Evolutionary conservation across 2,113 vertebrate genomes (phyloP), one percentile per base, ranked within the genome.

Genomic region (Micronisus gabar): DNA sequence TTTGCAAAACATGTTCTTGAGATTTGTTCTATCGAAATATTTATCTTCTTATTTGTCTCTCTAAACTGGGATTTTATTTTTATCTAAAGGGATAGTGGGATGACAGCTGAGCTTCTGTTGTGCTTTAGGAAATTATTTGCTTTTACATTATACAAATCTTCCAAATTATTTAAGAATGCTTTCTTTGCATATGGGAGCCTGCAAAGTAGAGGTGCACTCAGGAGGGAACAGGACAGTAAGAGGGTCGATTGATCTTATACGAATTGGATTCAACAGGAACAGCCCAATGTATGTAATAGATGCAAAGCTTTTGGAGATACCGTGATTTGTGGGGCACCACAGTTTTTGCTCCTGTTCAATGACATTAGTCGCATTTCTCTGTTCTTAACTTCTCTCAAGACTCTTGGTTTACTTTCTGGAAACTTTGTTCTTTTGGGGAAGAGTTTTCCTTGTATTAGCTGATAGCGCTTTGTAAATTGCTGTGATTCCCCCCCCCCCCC

Each of bases 161-260:
- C 55, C 36, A 23, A n/a, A 9, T 80, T n/a, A 45, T 34, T n/a
- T 29, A 85, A 36, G 22, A 52, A 19, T 38, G 6, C 6, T 7
- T 16, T 13, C 59, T 82, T 55, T 1, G 1, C 27, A 7, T 52
- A 4, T 25, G 29, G 41, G 63, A 81, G 21, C 10, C 18, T 23
- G 21, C 19, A 27, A 58, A 61, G 13, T 14, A 34, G 34, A 56
- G 26, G 9, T 50, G 16, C 14, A 6, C 41, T n/a, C 17, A 3
- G 67, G n/a, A 61, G 17, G 23, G n/a, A 67, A 32, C 0, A 3
- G 27, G n/a, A 32, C 8, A 29, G n/a, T 66, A 43, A 38, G n/a
- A 38, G 19, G 19, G 6, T 15, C 0, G 0, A 13, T 58, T 0
- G 1, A 30, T 52, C 38, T 67, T 34, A 9, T 17, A 5, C 40